Base-by-base conservation (phyloP, 2,888 invertebrate genomes). In the Salpingus planirostris region DNA sequence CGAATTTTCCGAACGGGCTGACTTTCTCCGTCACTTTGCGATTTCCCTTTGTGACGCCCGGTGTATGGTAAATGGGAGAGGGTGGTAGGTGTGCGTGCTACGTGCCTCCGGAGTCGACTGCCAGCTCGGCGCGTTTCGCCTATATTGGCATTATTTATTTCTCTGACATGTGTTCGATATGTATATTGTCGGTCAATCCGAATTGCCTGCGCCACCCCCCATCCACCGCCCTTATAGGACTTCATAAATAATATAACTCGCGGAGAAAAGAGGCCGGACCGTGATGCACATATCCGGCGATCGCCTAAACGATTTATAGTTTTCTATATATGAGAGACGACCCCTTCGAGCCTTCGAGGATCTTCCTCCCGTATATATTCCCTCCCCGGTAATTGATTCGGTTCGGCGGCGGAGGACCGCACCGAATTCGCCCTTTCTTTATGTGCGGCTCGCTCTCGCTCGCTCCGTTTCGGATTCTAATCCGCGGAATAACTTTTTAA, bases 161-260 rank as follows among this genome's bases (percentile, higher is more conserved):
- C 57, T 50, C 50, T 57, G 60, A 60, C 60, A 61, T 62, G 59
- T 62, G 60, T 59, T 60, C 60, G 61, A 60, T 61, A 61, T 60
- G 59, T 62, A 61, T 61, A 60, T 62, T 60, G 59, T 60, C 60
- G 60, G 60, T 60, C 62, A 62, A 58, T 61, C 55, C 54, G 46
- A 56, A 58, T 57, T 58, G 54, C 49, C 50, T 46, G 44, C 44
- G 28, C 34, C 37, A 43, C 42, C 44, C 46, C 49, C 50, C 43
- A 54, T 50, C 50, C 51, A 50, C 52, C 55, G 51, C 8, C 8
- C 18, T 18, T 18, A 18, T 18, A 18, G 43, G 56, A 51, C 55
- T 53, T 57, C 58, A 56, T 57, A 59, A 57, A 57, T n/a, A n/a
- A n/a, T 57, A 55, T 57, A 54, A 55, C 55, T 47, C 18, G 26